Evolutionary conservation across 2,113 vertebrate genomes (phyloP), one percentile per base, ranked within the genome.

Genomic region (Neolamprologus falcicula): DNA sequence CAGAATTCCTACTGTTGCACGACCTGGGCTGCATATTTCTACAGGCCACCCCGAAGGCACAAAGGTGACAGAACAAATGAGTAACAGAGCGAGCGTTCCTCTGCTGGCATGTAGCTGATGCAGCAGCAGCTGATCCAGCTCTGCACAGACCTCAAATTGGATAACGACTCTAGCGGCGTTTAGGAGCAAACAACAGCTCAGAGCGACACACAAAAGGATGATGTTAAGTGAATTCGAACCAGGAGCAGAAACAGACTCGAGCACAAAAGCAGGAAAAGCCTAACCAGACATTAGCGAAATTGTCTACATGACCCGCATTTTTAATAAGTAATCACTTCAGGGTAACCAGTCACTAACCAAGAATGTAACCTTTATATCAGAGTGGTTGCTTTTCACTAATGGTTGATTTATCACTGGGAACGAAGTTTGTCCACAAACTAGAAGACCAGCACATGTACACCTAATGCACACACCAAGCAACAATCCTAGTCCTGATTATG

Each of bases 111-210:
- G 80, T 5, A 17, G 66, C 86, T 85, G 83, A 91, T 78, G 73
- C 24, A 42, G 45, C 82, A 83, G 86, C 85, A 85, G 80, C 88
- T 87, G 86, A 76, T 84, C 84, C 61, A 76, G 55, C 37, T 24
- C n/a, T 7, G 63, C 87, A 81, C 84, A 61, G 80, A 66, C 80
- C 55, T 71, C 21, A 84, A 94, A 93, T 84, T 86, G 86, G 91
- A 93, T 95, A 52, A 92, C 86, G 84, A 89, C 88, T 85, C 87
- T 90, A 93, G 91, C 47, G 52, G 80, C 35, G 57, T 94, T 92
- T 94, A 78, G 84, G 5, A 50, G 82, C 52, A 47, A 90, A 92
- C 91, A 90, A 81, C 83, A 90, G 90, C 87, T 93, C 73, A 9
- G 7, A 6, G 66, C 52, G 55, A 73, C 73, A 87, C 9, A 90